phyloP scores from a whole-genome alignment of 2,888 invertebrate species.

The Oscheius myriophilus region DNA sequence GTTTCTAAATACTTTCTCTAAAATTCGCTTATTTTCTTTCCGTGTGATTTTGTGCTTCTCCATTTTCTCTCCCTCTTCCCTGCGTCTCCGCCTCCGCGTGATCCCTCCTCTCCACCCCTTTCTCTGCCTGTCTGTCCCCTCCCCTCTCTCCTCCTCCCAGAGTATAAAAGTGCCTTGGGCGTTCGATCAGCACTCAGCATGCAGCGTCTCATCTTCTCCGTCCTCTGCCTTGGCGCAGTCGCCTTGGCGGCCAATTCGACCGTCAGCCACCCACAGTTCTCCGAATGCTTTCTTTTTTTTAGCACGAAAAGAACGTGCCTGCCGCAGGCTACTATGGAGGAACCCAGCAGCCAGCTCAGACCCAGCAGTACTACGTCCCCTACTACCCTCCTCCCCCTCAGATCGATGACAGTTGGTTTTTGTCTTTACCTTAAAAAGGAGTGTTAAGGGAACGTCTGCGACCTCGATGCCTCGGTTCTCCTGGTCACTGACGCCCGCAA shows the following conservation, averaged over 20 bases:
- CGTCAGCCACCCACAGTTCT: no score
- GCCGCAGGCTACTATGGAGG: constrained; percentile 38
- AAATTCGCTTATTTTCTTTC: no score
- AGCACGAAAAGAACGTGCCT: constrained; percentile 36
- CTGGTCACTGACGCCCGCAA: constrained; percentile 46
- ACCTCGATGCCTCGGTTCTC: constrained; percentile 58
- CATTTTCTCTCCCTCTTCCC: not conserved
- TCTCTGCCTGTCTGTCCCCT: not conserved
- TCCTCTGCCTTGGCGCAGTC: constrained; percentile 13
- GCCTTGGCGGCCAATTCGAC: constrained; percentile 12
- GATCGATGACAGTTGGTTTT: constrained; percentile 46
- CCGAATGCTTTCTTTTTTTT: not conserved
- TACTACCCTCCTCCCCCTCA: constrained; percentile 42
- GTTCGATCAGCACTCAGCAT: constrained; percentile 20
- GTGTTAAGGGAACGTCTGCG: constrained; percentile 55
- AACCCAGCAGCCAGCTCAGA: constrained; percentile 4
- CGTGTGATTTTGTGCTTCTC: no score
- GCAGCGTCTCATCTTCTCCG: constrained; percentile 17
- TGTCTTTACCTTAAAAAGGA: not conserved
- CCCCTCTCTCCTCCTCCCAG: constrained; percentile 3
- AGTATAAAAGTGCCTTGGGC: constrained; percentile 10
- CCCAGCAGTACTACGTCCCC: constrained; percentile 24
- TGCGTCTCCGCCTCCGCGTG: not conserved
- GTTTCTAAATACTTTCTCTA: no score
- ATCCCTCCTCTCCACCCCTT: not conserved